Evolutionary conservation across 2,888 invertebrate species (phyloP).

Genomic region (Lordiphosa andalusiaca): DNA sequence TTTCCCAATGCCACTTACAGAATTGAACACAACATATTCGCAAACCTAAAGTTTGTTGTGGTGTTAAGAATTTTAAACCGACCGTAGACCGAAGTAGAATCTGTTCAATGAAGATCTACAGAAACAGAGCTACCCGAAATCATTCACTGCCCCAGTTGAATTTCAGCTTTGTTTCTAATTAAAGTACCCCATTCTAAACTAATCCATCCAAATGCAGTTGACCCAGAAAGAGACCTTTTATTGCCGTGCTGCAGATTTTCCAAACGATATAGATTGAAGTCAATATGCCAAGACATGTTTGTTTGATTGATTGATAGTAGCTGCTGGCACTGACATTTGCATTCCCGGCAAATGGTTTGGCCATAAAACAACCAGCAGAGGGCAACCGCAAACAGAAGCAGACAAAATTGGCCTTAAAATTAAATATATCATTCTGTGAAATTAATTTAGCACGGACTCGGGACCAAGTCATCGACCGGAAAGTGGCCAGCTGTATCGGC

Average conservation of each 20-base stretch:
- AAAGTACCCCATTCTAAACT: background rate
- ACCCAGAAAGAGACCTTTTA: constrained; percentile 1
- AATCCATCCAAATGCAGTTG: background rate
- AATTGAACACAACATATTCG: too few relatives aligned
- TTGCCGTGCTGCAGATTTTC: background rate
- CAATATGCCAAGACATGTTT: constrained; percentile 7
- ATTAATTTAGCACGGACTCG: constrained; percentile 7
- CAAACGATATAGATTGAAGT: constrained; percentile 6
- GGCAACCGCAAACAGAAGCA: background rate
- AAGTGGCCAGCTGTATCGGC: background rate
- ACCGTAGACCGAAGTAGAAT: too few relatives aligned
- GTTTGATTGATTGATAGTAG: constrained; percentile 11
- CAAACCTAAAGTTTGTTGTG: too few relatives aligned
- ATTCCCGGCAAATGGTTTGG: background rate
- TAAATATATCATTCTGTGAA: constrained; percentile 3
- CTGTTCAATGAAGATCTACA: too few relatives aligned
- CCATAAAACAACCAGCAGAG: background rate
- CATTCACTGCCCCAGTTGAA: too few relatives aligned
- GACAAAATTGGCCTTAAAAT: background rate
- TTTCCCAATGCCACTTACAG: too few relatives aligned
- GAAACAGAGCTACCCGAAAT: too few relatives aligned
- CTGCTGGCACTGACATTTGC: constrained; percentile 9
- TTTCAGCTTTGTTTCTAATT: too few relatives aligned
- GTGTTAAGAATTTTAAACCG: too few relatives aligned
- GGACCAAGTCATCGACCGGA: constrained; percentile 4